A percentile compares a stretch with the other conserved stretches of the same genome.
Evolutionary conservation across 2,113 vertebrate species (phyloP).

Genomic region (Pterocles burchelli): DNA sequence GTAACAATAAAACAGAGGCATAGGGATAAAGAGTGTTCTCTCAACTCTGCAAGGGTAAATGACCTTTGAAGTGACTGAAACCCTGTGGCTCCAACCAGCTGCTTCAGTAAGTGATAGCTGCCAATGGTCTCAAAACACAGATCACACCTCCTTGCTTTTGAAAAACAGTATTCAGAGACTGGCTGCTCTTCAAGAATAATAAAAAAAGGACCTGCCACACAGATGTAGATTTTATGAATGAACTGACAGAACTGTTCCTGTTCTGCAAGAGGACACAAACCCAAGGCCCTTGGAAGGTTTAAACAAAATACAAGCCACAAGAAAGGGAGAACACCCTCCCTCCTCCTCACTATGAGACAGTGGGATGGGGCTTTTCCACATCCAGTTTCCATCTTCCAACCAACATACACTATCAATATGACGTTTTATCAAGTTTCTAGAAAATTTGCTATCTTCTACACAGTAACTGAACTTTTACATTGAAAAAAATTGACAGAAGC

Average conservation of each 20-base stretch:
- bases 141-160: rapidly evolving
- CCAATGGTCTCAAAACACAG: neutral
- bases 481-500: neutral
- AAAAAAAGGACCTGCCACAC: neutral
- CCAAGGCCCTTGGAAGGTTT: neutral
- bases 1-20: neutral
- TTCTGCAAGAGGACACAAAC: neutral
- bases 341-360: neutral
- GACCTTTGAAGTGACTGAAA: neutral
- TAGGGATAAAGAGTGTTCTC: neutral
- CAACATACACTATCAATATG: neutral
- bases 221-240: rapidly evolving
- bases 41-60: neutral
- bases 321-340: neutral
- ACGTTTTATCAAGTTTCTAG: neutral
- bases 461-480: neutral
- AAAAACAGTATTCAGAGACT: neutral
- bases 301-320: neutral
- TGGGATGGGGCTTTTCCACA: neutral
- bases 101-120: neutral
- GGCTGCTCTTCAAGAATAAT: neutral
- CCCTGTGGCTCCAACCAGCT: neutral
- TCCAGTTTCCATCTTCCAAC: neutral
- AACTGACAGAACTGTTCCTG: neutral
- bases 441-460: neutral